Conservation (phyloP, 2,113 vertebrate species). For the Nesoenas mayeri region DNA sequence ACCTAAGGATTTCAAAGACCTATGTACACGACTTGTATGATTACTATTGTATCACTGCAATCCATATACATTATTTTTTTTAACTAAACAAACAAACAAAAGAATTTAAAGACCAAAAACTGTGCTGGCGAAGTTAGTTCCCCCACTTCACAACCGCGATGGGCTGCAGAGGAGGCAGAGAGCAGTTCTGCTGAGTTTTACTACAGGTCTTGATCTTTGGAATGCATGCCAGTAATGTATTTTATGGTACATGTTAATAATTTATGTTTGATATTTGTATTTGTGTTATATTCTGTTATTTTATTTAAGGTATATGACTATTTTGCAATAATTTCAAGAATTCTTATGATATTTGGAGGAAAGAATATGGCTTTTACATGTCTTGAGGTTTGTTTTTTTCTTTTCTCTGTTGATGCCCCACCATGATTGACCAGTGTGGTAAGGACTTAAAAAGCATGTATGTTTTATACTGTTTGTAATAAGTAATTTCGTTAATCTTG, state of each 20-base stretch:
- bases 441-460: conserved; percentile 81
- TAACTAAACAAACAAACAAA: conserved; percentile 58
- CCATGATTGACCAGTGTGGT: conserved; percentile 77
- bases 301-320: conserved; percentile 76
- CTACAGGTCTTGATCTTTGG: conserved; percentile 76
- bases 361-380: conserved; percentile 77
- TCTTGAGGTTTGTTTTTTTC: conserved; percentile 72
- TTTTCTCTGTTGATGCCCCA: conserved; percentile 78
- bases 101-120: conserved; percentile 84
- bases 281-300: conserved; percentile 80
- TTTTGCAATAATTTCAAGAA: conserved; percentile 82
- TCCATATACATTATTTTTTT: conserved; percentile 72
- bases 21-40: conserved; percentile 57
- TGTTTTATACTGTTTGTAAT: conserved; percentile 88
- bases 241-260: conserved; percentile 78
- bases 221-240: conserved; percentile 84
- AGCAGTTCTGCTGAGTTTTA: conserved; percentile 65
- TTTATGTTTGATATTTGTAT: conserved; percentile 81
- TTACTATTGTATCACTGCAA: conserved; percentile 59
- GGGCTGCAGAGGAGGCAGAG: conserved; percentile 65
- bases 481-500: conserved; percentile 86
- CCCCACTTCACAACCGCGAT: conserved; percentile 20
- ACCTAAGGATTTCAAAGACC: conserved; percentile 35
- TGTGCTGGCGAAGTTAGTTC: conserved; percentile 75
- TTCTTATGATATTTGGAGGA: conserved; percentile 74